Evolutionary conservation across 92 coral and sea anemone species (phyloP).

Genomic region (Palythoa grandiflora): DNA sequence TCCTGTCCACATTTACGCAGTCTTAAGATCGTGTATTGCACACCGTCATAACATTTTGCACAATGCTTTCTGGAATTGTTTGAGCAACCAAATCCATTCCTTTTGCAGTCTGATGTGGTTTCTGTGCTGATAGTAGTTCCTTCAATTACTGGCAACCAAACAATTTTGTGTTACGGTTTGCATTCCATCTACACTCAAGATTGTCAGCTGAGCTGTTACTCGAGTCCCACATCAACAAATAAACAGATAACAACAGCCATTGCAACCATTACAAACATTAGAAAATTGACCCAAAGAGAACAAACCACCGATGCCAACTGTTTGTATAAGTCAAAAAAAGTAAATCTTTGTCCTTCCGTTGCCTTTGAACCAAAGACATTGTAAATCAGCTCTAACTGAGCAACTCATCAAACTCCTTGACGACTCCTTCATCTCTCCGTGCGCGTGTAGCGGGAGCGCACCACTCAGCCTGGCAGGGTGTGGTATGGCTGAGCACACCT

Average conservation of each 20-base stretch:
- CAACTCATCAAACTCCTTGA: constrained; percentile 29
- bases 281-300: constrained; percentile 17
- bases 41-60: no score
- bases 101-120: background rate
- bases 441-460: constrained; percentile 10
- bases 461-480: constrained; percentile 31
- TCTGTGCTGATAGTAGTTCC: background rate
- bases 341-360: constrained; percentile 24
- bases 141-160: background rate
- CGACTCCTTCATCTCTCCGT: constrained; percentile 10
- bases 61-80: no score
- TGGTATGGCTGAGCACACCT: background rate
- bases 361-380: constrained; percentile 7
- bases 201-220: background rate
- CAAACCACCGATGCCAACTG: constrained; percentile 2
- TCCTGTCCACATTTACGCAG: no score
- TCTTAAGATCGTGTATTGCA: no score
- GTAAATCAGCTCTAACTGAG: background rate
- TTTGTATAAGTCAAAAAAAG: constrained; percentile 38
- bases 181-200: background rate
- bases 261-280: constrained; percentile 6
- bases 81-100: no score
- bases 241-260: constrained; percentile 27
- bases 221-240: background rate
- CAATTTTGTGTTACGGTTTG: background rate